Base-by-base conservation (phyloP, 2,888 invertebrate genomes). In the Calameuta pallipes region DNA sequence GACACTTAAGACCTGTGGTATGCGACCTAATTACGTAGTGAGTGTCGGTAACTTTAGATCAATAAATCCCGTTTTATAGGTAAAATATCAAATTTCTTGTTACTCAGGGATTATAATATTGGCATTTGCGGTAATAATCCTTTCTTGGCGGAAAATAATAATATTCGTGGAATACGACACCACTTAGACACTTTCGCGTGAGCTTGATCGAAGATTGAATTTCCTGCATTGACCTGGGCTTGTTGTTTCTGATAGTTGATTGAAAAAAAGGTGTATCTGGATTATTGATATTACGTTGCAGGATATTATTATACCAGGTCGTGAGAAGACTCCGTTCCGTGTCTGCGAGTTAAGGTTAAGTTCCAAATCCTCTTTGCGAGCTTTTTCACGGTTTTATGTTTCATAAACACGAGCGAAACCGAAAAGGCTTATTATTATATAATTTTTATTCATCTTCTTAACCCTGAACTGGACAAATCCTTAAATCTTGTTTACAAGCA, bases 361-460 rank as follows among this genome's bases (percentile, higher is more conserved):
- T 85, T 81, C 80, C 82, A 87, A 90, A 91, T 90, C 91, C 89
- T 88, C 91, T 91, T 90, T 90, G 87, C 87, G 79, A 89, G 86
- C 87, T 89, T 90, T 91, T 90, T 91, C 91, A 90, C 90, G 88
- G 91, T 90, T 91, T 91, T 89, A 89, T 86, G 87, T 91, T 91
- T 90, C 91, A 90, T 90, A 90, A 90, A 91, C 90, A 90, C 81
- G 79, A 74, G 80, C 78, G 78, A 41, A 69, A 74, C 36, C 30
- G 74, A 33, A 85, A 83, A 78, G 84, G 87, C 85, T 89, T 90
- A 88, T 84, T 82, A 85, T 56, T 56, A 23, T 23, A 56, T 85
- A 85, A 87, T 86, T 76, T 77, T 77, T 74, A 34, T 71, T 56
- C 56, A 56, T 69, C 11, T 75, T 78, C 78, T 80, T 79, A 86